Evolutionary conservation across 2,797 vertebrate genomes (phyloP), one percentile per base, ranked within the genome.

Genomic region (Centropyge bicolor): DNA sequence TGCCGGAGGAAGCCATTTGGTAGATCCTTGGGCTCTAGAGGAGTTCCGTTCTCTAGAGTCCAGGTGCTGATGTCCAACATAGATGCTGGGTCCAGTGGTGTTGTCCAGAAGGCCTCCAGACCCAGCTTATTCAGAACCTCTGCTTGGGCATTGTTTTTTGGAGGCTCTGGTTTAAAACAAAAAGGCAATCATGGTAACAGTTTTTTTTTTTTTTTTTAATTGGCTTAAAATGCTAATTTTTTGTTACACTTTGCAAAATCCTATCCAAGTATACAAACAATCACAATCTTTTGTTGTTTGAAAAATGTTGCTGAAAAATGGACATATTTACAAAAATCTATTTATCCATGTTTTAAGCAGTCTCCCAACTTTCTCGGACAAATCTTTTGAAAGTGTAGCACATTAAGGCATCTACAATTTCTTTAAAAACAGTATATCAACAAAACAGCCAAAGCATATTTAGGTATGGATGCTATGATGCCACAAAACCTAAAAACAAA

Each of bases 1-100:
- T 81, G 89, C 6, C 75, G 86, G 19, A 95, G 92, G 79, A 95
- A 96, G 49, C 90, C 73, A 35, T 78, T 77, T 49, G 94, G 93
- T 40, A 96, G 88, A 78, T 94, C 86, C 59, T 85, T 89, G n/a
- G 83, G 70, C 36, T 88, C 77, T 35, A 54, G 45, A 43, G 94
- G 89, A 55, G 78, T 10, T 17, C 80, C 48, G 20, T 82, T 88
- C 24, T 93, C 89, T 22, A 90, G 60, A 70, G 66, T 87, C 91
- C 93, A 94, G 56, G 89, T 90, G 66, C 64, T 91, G 72, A 94
- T 89, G 75, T 92, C 83, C 56, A 93, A 43, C 82, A 95, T 90
- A 48, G 82, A 86, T 1, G 86, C 82, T 70, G 87, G 81, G 46
- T 94, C 93, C 67, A 93, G 43, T 51, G 91, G 93, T 19, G 51